These are phyloP conservation scores for Eristalis arbustorum DNA, from an alignment of 2,888 invertebrate species.

Conservation along the genomic window DNA sequence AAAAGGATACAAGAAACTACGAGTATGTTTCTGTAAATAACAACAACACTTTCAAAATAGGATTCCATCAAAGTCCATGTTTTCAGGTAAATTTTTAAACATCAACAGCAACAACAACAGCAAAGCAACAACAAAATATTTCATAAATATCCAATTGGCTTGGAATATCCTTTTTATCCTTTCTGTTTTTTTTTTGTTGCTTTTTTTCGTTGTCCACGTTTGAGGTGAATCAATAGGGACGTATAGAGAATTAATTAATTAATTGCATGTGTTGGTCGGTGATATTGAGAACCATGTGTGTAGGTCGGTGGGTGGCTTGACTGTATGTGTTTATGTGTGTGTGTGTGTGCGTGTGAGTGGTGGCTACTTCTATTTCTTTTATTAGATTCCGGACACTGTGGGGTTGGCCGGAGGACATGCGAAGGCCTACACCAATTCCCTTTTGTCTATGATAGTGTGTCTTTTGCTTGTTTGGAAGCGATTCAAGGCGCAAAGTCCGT, in stretches of 20 bases:
- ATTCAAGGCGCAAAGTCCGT: background rate
- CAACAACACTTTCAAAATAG: conserved; percentile 71
- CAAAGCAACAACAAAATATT: background rate
- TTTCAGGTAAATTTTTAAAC: conserved; percentile 72
- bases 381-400: background rate
- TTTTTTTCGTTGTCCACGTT: background rate
- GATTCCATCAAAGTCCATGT: conserved; percentile 74
- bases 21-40: conserved; percentile 63
- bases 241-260: background rate
- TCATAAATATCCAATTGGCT: background rate
- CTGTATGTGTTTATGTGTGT: background rate
- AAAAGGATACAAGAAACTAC: conserved; percentile 51
- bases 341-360: background rate
- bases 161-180: background rate
- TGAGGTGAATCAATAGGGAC: background rate
- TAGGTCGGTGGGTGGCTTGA: background rate
- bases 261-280: background rate
- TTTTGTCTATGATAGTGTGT: background rate
- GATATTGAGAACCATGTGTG: background rate
- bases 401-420: background rate
- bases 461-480: background rate
- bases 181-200: too few species aligned
- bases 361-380: background rate
- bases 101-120: background rate
- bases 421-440: background rate